These are phyloP conservation scores for Ophioderma brevispina DNA, from an alignment of 35 echinoderm and acorn worm species.

Conservation along the genomic window DNA sequence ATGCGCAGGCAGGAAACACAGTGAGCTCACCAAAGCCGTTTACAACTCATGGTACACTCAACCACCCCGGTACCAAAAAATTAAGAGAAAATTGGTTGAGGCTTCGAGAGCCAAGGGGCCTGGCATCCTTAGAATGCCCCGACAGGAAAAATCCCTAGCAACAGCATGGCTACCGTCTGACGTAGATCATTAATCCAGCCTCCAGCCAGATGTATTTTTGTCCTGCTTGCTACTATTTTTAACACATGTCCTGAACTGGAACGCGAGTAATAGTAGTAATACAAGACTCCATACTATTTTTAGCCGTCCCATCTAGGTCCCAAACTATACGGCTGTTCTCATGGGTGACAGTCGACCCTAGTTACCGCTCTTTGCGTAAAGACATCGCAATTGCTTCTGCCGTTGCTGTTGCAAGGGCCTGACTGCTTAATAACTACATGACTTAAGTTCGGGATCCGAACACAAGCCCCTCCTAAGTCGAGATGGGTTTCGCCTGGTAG, in stretches of 20 bases:
- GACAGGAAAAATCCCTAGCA: constrained; percentile 4
- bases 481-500: no score
- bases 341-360: background rate
- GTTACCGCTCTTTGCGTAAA: no score
- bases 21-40: background rate
- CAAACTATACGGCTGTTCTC: background rate
- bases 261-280: background rate
- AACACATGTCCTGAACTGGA: constrained; percentile 2
- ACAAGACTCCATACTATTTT: background rate
- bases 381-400: no score
- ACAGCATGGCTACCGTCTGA: constrained; percentile 7
- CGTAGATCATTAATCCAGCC: constrained; percentile 1
- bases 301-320: background rate
- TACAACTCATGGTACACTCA: background rate
- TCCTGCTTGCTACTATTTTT: background rate
- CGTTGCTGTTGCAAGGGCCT: no score
- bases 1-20: background rate
- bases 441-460: no score
- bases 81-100: background rate
- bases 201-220: constrained; percentile 5
- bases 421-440: no score
- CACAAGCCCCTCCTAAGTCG: no score
- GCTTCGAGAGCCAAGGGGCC: background rate
- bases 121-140: constrained; percentile 8
- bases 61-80: background rate